A percentile compares a stretch with the other conserved stretches of the same genome.
Conservation (phyloP, 1,140 invertebrate genomes). For the Danaus plexippus region DNA sequence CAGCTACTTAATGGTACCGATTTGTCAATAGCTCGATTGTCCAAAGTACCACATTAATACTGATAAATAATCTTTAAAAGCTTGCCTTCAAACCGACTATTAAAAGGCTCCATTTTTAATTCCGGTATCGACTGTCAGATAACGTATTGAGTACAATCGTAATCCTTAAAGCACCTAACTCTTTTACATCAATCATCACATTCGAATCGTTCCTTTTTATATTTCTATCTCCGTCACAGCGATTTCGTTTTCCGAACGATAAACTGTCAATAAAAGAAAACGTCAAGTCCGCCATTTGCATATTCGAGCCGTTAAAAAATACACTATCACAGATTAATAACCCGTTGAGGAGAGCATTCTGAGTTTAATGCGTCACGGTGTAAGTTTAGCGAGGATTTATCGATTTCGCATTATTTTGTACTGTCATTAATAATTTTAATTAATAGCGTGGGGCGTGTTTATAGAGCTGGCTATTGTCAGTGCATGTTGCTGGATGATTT, state of each 20-base stretch:
- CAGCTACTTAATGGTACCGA: conserved; percentile 39
- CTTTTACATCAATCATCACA: conserved; percentile 8
- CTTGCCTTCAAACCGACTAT: conserved; percentile 53
- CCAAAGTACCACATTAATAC: conserved; percentile 44
- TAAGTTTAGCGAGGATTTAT: conserved; percentile 24
- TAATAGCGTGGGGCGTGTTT: conserved; percentile 50
- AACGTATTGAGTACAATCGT: conserved; percentile 19
- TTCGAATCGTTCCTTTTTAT: conserved; percentile 6
- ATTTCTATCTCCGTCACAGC: neutral
- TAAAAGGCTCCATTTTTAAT: conserved; percentile 63
- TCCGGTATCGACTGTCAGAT: conserved; percentile 47
- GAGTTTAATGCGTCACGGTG: neutral
- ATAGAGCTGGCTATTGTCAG: conserved; percentile 46
- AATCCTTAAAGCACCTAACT: conserved; percentile 10
- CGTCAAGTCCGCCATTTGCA: conserved; percentile 44
- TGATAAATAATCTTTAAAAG: conserved; percentile 53
- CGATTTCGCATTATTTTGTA: conserved; percentile 52
- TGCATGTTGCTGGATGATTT: conserved; percentile 49
- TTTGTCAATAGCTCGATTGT: conserved; percentile 55
- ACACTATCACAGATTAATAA: conserved; percentile 57
- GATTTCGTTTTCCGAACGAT: conserved; percentile 63
- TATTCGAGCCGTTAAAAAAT: conserved; percentile 57
- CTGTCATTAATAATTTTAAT: conserved; percentile 62
- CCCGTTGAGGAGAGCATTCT: conserved; percentile 34
- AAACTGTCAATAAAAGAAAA: conserved; percentile 66